These are phyloP conservation scores for Sinella curviseta DNA, from an alignment of 1,140 invertebrate genomes.

Conservation along the genomic window DNA sequence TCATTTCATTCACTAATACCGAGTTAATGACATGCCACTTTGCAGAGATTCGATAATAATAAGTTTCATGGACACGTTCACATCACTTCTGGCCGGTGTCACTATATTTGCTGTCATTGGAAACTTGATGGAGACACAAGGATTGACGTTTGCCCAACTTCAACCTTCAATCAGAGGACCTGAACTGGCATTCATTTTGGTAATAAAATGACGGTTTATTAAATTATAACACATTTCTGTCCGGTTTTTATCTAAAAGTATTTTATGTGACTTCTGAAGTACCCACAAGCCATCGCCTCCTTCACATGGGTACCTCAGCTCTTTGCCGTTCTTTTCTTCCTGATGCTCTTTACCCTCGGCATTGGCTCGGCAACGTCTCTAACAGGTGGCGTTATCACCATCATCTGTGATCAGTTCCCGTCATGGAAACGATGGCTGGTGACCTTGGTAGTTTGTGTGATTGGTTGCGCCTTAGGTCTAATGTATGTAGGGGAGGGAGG, in stretches of 20 bases:
- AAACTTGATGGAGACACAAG: conserved; percentile 51
- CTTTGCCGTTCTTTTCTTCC: conserved; percentile 83
- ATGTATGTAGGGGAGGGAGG: conserved; percentile 1
- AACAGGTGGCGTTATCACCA: conserved; percentile 66
- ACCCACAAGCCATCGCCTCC: conserved; percentile 84
- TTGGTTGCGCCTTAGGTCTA: neutral
- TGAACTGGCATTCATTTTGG: conserved; percentile 71
- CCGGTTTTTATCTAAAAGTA: neutral
- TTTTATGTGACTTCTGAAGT: conserved; percentile 55
- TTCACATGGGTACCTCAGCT: conserved; percentile 72
- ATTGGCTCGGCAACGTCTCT: conserved; percentile 62
- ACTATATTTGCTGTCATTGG: conserved; percentile 60
- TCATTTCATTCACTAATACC: neutral
- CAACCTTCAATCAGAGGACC: conserved; percentile 63
- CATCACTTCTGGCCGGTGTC: no score
- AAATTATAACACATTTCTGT: neutral
- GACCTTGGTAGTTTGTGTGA: conserved; percentile 58
- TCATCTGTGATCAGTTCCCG: conserved; percentile 70
- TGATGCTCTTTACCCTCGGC: conserved; percentile 81
- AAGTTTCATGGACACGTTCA: conserved; percentile 60
- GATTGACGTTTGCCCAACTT: conserved; percentile 44
- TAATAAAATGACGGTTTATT: neutral
- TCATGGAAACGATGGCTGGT: conserved; percentile 64
- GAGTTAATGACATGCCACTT: neutral
- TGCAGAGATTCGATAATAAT: conserved; percentile 58